Conservation (phyloP, 2,797 vertebrate genomes). For the Microctenopoma stevenorrisi region DNA sequence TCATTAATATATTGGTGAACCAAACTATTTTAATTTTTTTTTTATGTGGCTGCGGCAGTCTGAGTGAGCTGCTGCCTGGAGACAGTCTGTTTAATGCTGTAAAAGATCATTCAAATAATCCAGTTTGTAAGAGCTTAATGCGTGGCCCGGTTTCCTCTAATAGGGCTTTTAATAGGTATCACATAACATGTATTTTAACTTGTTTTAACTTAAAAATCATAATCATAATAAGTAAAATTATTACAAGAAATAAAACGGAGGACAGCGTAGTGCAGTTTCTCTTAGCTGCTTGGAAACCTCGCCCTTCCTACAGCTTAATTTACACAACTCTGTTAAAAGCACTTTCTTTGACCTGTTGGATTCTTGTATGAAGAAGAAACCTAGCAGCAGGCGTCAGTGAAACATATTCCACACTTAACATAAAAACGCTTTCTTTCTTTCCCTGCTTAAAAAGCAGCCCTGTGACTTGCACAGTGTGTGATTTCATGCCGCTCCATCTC, state of each 20-base stretch:
- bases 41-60: too few species aligned
- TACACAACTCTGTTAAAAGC: constrained; percentile 58
- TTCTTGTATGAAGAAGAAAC: constrained; percentile 17
- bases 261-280: not conserved
- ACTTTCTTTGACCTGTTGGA: constrained; percentile 38
- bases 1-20: not conserved
- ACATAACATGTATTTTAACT: too few species aligned
- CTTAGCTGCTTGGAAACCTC: constrained; percentile 27
- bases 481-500: not conserved
- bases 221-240: too few species aligned
- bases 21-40: not conserved
- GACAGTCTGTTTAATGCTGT: not conserved
- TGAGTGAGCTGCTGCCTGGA: not conserved
- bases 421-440: not conserved
- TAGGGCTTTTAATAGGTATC: too few species aligned
- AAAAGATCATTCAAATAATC: not conserved
- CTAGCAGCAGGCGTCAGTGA: not conserved
- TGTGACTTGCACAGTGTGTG: not conserved
- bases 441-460: not conserved
- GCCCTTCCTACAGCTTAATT: constrained; percentile 58
- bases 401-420: constrained; percentile 6
- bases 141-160: too few species aligned
- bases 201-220: too few species aligned
- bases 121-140: not conserved
- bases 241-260: too few species aligned